Conservation (phyloP, 2,797 vertebrate genomes). For the Odontamblyopus rebecca region DNA sequence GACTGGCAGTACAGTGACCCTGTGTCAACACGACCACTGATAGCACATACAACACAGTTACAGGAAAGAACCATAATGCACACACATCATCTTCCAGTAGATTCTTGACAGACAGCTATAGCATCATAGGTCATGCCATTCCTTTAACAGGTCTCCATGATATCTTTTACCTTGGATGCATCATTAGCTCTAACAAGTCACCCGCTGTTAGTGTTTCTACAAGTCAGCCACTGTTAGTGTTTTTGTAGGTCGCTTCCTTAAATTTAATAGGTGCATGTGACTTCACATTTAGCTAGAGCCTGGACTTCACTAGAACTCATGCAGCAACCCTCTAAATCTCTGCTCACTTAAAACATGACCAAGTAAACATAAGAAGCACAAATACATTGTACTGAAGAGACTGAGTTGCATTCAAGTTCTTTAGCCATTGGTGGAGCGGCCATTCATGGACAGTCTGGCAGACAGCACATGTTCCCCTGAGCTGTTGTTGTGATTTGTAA, state of each 20-base stretch:
- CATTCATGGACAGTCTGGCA: slow-evolving; percentile 1
- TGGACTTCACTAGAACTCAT: slow-evolving; percentile 7
- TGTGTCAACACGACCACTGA: slow-evolving; percentile 28
- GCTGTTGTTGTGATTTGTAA: neutral
- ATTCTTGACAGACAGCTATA: slow-evolving; percentile 30
- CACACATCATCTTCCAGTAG: slow-evolving; percentile 27
- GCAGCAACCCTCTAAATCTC: neutral
- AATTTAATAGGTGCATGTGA: slow-evolving; percentile 22
- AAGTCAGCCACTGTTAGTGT: neutral
- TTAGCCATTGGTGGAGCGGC: neutral
- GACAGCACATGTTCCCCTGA: slow-evolving; percentile 5
- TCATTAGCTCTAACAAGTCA: slow-evolving; percentile 6
- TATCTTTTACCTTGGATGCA: slow-evolving; percentile 16
- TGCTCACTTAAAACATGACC: neutral
- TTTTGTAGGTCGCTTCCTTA: slow-evolving; percentile 18
- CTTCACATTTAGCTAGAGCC: slow-evolving; percentile 23
- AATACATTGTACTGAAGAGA: neutral
- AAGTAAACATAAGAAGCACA: no score
- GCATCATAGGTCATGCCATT: slow-evolving; percentile 11
- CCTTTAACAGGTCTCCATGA: slow-evolving; percentile 10
- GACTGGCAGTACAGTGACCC: no score
- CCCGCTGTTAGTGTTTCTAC: neutral
- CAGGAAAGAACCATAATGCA: slow-evolving; percentile 29
- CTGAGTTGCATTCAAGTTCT: neutral
- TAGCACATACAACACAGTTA: slow-evolving; percentile 25